Evolutionary conservation across 2,888 invertebrate genomes (phyloP).

Genomic region (Parnassius orleans): DNA sequence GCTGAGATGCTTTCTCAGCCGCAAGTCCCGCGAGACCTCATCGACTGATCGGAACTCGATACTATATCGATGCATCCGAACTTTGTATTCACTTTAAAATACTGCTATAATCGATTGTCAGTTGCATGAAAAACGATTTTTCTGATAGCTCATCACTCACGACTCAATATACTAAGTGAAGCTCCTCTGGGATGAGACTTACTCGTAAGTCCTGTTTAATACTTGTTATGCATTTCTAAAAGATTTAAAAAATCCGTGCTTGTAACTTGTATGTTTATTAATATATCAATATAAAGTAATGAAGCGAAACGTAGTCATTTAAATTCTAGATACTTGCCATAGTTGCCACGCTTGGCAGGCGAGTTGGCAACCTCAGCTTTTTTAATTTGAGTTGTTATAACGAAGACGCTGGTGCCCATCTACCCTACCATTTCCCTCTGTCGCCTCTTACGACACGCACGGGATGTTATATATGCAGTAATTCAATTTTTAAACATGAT

Average conservation of each 20-base stretch:
- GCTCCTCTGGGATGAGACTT: constrained; percentile 14
- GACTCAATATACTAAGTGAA: constrained; percentile 25
- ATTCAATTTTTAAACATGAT: background rate
- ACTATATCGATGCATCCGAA: constrained; percentile 37
- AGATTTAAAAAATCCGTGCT: constrained; percentile 25
- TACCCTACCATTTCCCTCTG: too few species aligned
- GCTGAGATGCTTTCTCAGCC: constrained; percentile 59
- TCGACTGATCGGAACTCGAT: constrained; percentile 41
- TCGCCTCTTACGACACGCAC: too few species aligned
- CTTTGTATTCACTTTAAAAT: constrained; percentile 29
- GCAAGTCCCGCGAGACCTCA: constrained; percentile 42
- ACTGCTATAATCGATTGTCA: constrained; percentile 29
- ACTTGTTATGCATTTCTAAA: constrained; percentile 13
- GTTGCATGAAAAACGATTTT: constrained; percentile 19
- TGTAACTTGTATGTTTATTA: background rate
- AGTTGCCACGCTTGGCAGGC: too few species aligned
- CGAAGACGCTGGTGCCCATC: too few species aligned
- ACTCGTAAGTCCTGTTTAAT: constrained; percentile 12
- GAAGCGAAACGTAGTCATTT: background rate
- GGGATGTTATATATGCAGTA: too few species aligned
- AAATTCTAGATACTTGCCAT: too few species aligned
- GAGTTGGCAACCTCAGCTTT: too few species aligned
- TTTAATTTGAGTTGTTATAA: too few species aligned
- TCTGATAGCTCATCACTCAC: constrained; percentile 18
- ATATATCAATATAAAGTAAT: background rate